These are phyloP conservation scores for Gortyna flavago DNA, from an alignment of 2,888 invertebrate species.

Conservation along the genomic window DNA sequence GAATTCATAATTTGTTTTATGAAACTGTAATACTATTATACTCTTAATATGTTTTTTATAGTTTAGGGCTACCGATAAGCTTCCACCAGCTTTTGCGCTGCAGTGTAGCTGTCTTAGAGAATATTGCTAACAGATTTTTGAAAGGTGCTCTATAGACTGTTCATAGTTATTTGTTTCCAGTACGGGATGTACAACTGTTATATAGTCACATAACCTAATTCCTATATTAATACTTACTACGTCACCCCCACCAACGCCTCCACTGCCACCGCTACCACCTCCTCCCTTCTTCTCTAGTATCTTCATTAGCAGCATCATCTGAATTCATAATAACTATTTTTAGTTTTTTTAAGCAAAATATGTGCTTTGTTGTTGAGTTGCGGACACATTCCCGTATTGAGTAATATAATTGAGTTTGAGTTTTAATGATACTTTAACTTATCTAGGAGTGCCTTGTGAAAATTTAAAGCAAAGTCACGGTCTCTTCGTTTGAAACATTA, in stretches of 20 bases:
- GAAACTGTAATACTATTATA: not conserved
- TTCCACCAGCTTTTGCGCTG: not conserved
- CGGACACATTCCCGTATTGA: too few relatives aligned
- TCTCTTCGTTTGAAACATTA: not conserved
- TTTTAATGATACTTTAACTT: not conserved
- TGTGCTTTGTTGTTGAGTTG: too few relatives aligned
- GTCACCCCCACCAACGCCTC: constrained; percentile 75
- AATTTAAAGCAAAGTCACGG: not conserved
- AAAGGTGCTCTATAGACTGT: not conserved
- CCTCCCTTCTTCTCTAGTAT: constrained; percentile 84
- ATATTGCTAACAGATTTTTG: not conserved
- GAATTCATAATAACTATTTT: constrained; percentile 40
- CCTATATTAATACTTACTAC: constrained; percentile 70
- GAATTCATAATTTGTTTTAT: constrained; percentile 41
- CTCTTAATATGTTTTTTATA: not conserved
- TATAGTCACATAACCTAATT: not conserved
- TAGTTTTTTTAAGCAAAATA: too few relatives aligned
- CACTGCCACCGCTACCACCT: constrained; percentile 73
- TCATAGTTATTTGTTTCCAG: too few relatives aligned
- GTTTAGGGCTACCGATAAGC: not conserved
- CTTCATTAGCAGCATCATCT: constrained; percentile 87
- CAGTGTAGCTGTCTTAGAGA: not conserved
- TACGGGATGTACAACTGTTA: not conserved
- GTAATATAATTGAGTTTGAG: too few relatives aligned
- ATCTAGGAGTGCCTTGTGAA: not conserved